These are phyloP conservation scores for Rousettus leschenaultii DNA, from an alignment of 2,113 vertebrate species.

Conservation along the genomic window DNA sequence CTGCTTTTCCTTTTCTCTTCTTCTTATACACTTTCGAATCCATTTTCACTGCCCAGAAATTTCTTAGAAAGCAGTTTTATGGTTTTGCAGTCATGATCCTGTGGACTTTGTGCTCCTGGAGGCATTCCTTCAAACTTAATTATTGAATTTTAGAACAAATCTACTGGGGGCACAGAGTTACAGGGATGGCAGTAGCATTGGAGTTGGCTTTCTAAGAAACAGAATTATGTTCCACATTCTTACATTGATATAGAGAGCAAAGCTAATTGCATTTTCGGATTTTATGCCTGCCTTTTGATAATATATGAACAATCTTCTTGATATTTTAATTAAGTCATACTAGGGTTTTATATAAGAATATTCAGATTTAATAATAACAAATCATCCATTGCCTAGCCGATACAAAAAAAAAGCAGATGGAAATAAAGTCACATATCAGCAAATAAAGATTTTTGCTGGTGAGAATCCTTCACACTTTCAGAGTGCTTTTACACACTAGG, in stretches of 20 bases:
- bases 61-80: neutral
- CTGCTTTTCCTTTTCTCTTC: neutral
- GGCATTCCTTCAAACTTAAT: neutral
- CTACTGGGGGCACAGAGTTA: neutral
- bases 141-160: neutral
- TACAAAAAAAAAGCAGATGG: neutral
- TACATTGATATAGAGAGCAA: neutral
- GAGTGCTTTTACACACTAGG: neutral
- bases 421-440: neutral
- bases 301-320: neutral
- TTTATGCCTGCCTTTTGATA: neutral
- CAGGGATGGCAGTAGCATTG: neutral
- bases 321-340: constrained; percentile 16
- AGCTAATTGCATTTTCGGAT: neutral
- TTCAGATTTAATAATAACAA: neutral
- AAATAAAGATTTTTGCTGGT: neutral
- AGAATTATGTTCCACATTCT: neutral
- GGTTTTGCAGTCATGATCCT: neutral
- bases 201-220: neutral
- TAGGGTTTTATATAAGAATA: neutral
- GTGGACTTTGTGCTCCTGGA: neutral
- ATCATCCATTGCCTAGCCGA: neutral
- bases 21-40: neutral
- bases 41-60: neutral
- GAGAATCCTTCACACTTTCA: neutral